These are phyloP conservation scores for Portevinia maculata DNA, from an alignment of 2,888 invertebrate species.

Conservation along the genomic window DNA sequence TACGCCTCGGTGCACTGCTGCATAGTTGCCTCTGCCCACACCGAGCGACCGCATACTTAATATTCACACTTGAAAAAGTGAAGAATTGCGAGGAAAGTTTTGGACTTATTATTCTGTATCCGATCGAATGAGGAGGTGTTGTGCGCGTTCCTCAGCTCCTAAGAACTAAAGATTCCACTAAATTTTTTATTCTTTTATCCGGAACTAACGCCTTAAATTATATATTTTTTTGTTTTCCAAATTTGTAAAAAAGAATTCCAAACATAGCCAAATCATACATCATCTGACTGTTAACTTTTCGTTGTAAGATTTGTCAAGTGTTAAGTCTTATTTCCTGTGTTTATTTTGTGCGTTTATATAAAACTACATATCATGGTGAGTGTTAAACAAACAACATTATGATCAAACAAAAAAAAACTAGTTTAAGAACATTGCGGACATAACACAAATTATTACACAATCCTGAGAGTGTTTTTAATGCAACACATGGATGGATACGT, in stretches of 20 bases:
- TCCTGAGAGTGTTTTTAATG: conserved; percentile 20
- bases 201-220: conserved; percentile 45
- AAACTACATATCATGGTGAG: conserved; percentile 62
- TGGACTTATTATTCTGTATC: conserved; percentile 76
- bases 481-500: conserved; percentile 43
- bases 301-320: conserved; percentile 34
- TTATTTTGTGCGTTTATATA: conserved; percentile 56
- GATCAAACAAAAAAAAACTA: background rate
- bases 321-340: conserved; percentile 30
- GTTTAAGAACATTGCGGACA: background rate
- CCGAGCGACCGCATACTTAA: conserved; percentile 65
- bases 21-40: conserved; percentile 64
- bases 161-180: conserved; percentile 60
- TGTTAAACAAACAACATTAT: conserved; percentile 29
- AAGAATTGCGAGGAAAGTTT: conserved; percentile 71
- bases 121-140: conserved; percentile 77
- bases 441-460: conserved; percentile 57
- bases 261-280: conserved; percentile 35
- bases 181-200: conserved; percentile 34
- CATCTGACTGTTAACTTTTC: conserved; percentile 10
- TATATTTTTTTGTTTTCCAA: conserved; percentile 6
- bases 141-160: conserved; percentile 75
- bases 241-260: conserved; percentile 14
- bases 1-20: conserved; percentile 56
- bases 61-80: conserved; percentile 74